Percentiles rank a stretch among this genome's conserved stretches.
These are phyloP conservation scores for Ahaetulla prasina DNA, from an alignment of 2,113 vertebrate species.

Conservation along the genomic window DNA sequence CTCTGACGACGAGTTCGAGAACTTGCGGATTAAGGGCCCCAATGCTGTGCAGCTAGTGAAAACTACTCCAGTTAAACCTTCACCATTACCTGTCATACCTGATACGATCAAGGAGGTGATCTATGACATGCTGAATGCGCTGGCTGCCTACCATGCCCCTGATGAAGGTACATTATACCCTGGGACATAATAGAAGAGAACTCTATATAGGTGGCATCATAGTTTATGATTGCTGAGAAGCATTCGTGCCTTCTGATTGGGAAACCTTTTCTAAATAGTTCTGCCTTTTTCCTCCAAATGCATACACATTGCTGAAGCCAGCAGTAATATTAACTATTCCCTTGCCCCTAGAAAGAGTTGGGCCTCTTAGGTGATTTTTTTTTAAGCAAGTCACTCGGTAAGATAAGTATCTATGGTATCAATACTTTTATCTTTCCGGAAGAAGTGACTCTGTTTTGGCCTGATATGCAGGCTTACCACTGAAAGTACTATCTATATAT, in stretches of 20 bases:
- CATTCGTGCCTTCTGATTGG: background rate
- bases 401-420: background rate
- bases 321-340: background rate
- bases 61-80: slow-evolving; percentile 90
- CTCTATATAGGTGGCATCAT: background rate
- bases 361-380: background rate
- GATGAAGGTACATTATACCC: slow-evolving; percentile 77
- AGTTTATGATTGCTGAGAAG: background rate
- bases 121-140: slow-evolving; percentile 91
- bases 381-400: background rate
- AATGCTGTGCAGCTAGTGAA: slow-evolving; percentile 92
- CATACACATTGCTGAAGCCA: background rate
- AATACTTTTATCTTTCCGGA: background rate
- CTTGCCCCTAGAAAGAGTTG: background rate
- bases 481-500: background rate
- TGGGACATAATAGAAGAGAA: background rate
- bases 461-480: background rate
- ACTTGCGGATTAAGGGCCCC: slow-evolving; percentile 90
- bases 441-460: background rate
- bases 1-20: slow-evolving; percentile 93
- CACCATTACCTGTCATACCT: slow-evolving; percentile 82
- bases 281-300: background rate
- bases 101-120: slow-evolving; percentile 91
- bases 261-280: no score
- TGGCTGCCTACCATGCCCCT: slow-evolving; percentile 91